A percentile compares a stretch with the other conserved stretches of the same genome.
Evolutionary conservation across 64 coral and sea anemone genomes (phyloP).

Genomic region (Orbicella faveolata): DNA sequence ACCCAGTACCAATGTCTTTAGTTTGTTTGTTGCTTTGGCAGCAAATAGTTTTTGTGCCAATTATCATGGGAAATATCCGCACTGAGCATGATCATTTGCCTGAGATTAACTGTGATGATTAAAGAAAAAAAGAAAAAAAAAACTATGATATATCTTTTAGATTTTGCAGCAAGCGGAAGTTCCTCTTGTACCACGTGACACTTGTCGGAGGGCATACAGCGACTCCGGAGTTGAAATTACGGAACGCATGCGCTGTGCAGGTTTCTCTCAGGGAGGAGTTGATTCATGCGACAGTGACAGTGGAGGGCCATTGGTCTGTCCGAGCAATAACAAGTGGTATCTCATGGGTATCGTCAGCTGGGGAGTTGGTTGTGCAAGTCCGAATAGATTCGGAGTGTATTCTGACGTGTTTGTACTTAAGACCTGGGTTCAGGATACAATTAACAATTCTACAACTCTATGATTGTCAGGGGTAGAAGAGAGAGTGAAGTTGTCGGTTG

Average conservation of each 20-base stretch:
- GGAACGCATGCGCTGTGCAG: constrained; percentile 86
- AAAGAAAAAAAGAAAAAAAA: not conserved
- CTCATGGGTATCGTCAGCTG: constrained; percentile 80
- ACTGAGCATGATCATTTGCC: too few relatives aligned
- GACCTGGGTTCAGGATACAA: constrained; percentile 78
- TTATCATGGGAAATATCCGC: too few relatives aligned
- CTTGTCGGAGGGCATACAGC: constrained; percentile 51
- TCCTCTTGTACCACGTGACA: constrained; percentile 55
- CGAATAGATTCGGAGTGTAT: constrained; percentile 82
- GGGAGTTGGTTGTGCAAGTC: constrained; percentile 83
- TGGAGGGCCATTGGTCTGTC: constrained; percentile 82
- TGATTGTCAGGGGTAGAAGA: too few relatives aligned
- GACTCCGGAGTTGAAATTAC: constrained; percentile 56
- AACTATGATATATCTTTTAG: not conserved
- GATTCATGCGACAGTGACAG: constrained; percentile 88
- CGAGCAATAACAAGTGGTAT: constrained; percentile 50
- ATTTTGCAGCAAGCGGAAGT: constrained; percentile 69
- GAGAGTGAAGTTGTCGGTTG: too few relatives aligned
- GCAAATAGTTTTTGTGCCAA: too few relatives aligned
- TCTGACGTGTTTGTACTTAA: constrained; percentile 80
- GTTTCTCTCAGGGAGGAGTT: constrained; percentile 60
- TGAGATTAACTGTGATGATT: too few relatives aligned
- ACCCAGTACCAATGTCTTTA: too few relatives aligned
- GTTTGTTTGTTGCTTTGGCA: too few relatives aligned
- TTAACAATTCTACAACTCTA: not conserved